These are phyloP conservation scores for Chlamydotis undulata DNA, from an alignment of 2,113 vertebrate species.

Conservation along the genomic window DNA sequence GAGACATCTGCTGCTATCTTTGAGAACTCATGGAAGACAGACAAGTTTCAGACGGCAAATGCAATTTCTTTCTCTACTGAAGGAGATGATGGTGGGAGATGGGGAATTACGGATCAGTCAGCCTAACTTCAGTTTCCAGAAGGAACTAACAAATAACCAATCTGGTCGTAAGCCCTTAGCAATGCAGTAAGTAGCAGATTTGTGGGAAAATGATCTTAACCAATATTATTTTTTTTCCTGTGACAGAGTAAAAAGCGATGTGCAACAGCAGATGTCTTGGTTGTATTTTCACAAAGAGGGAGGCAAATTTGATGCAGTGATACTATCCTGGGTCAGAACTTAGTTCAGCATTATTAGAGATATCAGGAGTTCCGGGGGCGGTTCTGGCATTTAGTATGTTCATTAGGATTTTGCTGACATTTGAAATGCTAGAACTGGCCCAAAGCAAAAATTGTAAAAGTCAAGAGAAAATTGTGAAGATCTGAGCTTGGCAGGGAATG, in stretches of 20 bases:
- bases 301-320: background rate
- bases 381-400: background rate
- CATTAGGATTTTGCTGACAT: background rate
- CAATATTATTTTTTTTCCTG: background rate
- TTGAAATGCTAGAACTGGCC: background rate
- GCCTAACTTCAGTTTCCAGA: background rate
- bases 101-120: background rate
- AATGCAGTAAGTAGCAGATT: background rate
- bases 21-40: background rate
- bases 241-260: background rate
- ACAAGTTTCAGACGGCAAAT: background rate
- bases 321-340: background rate
- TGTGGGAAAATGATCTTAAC: background rate
- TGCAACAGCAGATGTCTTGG: background rate
- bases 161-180: background rate
- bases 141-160: background rate
- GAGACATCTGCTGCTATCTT: slow-evolving; percentile 5
- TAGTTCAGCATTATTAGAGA: background rate
- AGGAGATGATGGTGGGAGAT: background rate
- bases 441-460: background rate
- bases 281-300: background rate
- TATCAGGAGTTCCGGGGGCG: background rate
- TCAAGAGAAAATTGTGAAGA: background rate
- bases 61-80: background rate
- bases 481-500: background rate